A percentile compares a stretch with the other conserved stretches of the same genome.
Evolutionary conservation across 2,888 invertebrate species (phyloP).

Genomic region (Latrodectus elegans): DNA sequence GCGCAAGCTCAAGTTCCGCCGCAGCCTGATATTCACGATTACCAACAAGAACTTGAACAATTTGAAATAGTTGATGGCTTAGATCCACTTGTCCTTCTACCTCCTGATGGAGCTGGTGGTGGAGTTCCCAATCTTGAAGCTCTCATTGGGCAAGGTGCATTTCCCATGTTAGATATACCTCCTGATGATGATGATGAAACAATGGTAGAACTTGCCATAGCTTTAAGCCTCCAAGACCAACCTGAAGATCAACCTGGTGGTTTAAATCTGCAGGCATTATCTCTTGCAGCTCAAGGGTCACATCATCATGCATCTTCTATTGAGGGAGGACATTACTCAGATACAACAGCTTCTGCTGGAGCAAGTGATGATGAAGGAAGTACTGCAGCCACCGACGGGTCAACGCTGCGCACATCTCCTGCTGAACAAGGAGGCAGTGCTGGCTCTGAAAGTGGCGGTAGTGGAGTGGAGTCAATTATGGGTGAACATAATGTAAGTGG

Average conservation of each 20-base stretch:
- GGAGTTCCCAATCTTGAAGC: constrained; percentile 73
- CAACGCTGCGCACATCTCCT: constrained; percentile 89
- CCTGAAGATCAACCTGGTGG: constrained; percentile 63
- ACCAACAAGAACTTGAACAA: constrained; percentile 64
- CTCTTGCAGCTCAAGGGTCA: constrained; percentile 66
- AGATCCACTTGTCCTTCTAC: constrained; percentile 70
- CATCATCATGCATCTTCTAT: constrained; percentile 69
- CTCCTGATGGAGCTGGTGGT: constrained; percentile 78
- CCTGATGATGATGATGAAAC: constrained; percentile 97
- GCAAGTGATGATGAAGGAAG: constrained; percentile 96
- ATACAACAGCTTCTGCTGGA: constrained; percentile 88
- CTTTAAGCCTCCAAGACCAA: constrained; percentile 85
- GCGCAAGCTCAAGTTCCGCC: constrained; percentile 67
- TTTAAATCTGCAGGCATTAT: constrained; percentile 62
- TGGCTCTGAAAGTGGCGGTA: constrained; percentile 92
- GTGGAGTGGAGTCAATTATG: constrained; percentile 89
- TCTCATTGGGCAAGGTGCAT: constrained; percentile 76
- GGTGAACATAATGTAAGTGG: constrained; percentile 91
- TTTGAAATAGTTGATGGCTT: constrained; percentile 71
- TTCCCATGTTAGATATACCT: constrained; percentile 87
- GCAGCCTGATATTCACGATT: constrained; percentile 51
- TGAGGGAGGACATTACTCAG: constrained; percentile 83
- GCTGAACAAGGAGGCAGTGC: constrained; percentile 84
- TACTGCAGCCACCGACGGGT: constrained; percentile 95
- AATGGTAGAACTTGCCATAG: constrained; percentile 96